Percentiles rank a stretch among this genome's conserved stretches.
Evolutionary conservation across 1,140 invertebrate genomes (phyloP).

Genomic region (Penaeus chinensis): DNA sequence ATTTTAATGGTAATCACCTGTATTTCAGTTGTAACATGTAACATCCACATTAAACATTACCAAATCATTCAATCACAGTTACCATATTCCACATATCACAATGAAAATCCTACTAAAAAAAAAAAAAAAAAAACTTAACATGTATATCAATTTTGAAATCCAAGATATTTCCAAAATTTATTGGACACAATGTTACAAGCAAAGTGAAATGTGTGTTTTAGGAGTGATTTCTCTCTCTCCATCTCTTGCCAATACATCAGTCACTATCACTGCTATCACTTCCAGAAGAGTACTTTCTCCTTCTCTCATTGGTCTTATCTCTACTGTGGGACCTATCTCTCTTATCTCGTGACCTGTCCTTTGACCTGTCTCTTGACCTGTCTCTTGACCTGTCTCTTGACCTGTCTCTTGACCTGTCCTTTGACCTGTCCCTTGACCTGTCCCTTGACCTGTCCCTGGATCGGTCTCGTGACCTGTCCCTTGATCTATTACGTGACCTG

Average conservation of each 20-base stretch:
- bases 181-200: too few species aligned
- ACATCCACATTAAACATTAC: too few species aligned
- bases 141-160: too few species aligned
- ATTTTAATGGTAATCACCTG: too few species aligned
- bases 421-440: slow-evolving; percentile 10
- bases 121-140: too few species aligned
- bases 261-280: slow-evolving; percentile 21
- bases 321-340: slow-evolving; percentile 22
- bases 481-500: background rate
- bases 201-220: too few species aligned
- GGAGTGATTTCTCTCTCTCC: too few species aligned
- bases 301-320: background rate
- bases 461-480: slow-evolving; percentile 4
- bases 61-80: too few species aligned
- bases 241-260: background rate
- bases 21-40: too few species aligned
- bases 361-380: slow-evolving; percentile 19
- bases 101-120: too few species aligned
- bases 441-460: slow-evolving; percentile 17
- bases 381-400: slow-evolving; percentile 2
- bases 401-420: background rate
- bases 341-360: background rate
- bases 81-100: too few species aligned
- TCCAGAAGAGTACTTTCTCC: background rate
- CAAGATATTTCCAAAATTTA: too few species aligned